Evolutionary conservation across 2,797 vertebrate species (phyloP), one percentile per base, ranked within the genome.

Genomic region (Setipinna tenuifilis): DNA sequence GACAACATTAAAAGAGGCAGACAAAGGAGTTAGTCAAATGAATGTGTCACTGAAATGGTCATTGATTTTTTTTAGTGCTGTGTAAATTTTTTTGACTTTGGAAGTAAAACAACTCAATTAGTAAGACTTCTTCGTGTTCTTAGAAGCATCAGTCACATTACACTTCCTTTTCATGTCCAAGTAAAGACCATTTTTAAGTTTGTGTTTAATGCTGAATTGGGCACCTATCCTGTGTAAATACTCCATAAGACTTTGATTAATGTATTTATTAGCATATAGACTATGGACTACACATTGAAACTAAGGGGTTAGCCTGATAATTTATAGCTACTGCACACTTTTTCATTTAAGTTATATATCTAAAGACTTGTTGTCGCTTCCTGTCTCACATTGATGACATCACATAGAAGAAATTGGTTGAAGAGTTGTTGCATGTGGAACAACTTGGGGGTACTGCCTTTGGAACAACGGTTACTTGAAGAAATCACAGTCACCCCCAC

Each of bases 81-180:
- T 16, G 28, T 71, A 16, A 6, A 12, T 71, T 71, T 17, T 71
- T 35, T 62, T 10, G 14, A 71, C 23, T 68, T 71, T 25, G 65
- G 31, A 31, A 71, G 12, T 71, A 71, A 71, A 16, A 71, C 65
- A 71, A 71, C 31, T 28, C 12, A 71, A 71, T 71, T 71, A 71
- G 3, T 25, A 25, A 71, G 12, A 71, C 25, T 31, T 25, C 23
- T 71, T 31, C 6, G 65, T 71, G 65, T 31, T 71, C 65, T 71
- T 28, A 31, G 11, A 28, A 31, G 65, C 12, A 71, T 35, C 12
- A 71, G 28, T 31, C 65, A 31, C 65, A 71, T 16, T 12, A 31
- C 65, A 14, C 23, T 16, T 12, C 2, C 23, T 12, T 12, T 23
- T 28, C 25, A 71, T 71, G 65, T 35, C 65, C 17, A 25, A 16